A percentile compares a stretch with the other conserved stretches of the same genome.
These are phyloP conservation scores for Orthosia gothica DNA, from an alignment of 2,888 invertebrate genomes.

Conservation along the genomic window DNA sequence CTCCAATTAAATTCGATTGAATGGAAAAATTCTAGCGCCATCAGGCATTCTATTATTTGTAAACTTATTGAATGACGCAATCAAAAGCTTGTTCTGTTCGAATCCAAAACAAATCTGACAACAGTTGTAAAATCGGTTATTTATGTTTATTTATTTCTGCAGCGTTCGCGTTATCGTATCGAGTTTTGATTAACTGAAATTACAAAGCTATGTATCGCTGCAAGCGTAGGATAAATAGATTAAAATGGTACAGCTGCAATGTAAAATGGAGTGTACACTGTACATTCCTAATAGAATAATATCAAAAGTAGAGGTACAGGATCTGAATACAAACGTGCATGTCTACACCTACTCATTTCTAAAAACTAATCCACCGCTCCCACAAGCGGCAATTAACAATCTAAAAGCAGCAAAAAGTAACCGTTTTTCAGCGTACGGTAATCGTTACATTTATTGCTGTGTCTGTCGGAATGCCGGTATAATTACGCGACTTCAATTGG, in stretches of 20 bases:
- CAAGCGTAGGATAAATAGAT: not conserved
- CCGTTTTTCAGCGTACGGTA: slow-evolving; percentile 53
- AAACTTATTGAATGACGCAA: slow-evolving; percentile 59
- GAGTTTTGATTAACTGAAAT: slow-evolving; percentile 3
- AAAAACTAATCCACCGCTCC: slow-evolving; percentile 24
- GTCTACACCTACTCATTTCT: not conserved
- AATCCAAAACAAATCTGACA: slow-evolving; percentile 51
- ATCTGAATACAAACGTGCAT: not conserved
- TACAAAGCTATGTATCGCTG: not conserved
- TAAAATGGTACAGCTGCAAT: not conserved
- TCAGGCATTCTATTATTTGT: slow-evolving; percentile 61
- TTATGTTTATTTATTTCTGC: not conserved
- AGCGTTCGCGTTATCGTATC: slow-evolving; percentile 7
- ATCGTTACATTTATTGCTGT: slow-evolving; percentile 72
- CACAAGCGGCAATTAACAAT: slow-evolving; percentile 28
- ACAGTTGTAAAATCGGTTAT: slow-evolving; percentile 23
- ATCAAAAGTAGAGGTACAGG: not conserved
- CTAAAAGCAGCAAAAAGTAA: slow-evolving; percentile 42
- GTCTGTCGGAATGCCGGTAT: slow-evolving; percentile 65
- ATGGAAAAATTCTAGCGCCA: slow-evolving; percentile 62
- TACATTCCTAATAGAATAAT: not conserved
- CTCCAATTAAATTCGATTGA: slow-evolving; percentile 67
- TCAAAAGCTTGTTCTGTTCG: slow-evolving; percentile 52
- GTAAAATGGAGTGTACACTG: not conserved
- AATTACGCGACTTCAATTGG: slow-evolving; percentile 77